Base-by-base conservation (phyloP, 2,888 invertebrate species). In the Anoplius nigerrimus region DNA sequence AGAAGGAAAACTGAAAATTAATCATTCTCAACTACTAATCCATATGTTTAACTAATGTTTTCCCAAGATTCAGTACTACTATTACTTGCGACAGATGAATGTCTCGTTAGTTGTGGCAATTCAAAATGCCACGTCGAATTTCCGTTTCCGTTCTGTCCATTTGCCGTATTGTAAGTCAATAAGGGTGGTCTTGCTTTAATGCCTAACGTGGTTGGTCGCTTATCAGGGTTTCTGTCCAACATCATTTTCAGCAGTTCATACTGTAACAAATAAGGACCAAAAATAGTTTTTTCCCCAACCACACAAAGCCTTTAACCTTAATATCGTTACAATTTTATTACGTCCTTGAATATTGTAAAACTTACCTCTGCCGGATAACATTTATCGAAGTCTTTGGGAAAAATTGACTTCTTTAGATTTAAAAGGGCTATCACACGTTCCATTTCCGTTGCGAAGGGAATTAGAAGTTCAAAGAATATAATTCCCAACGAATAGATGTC, bases 401-500 rank as follows among this genome's bases (percentile, higher is more conserved):
- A 96, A 18, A 89, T 88, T 2, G 92, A 92, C 55, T 92, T 91
- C 59, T 95, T 91, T 46, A 95, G 90, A 73, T 92, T 90, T 62
- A 92, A 90, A 59, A 97, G 89, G 6, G 93, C 92, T 48, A 91
- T 89, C 71, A 95, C 91, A 60, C 98, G 91, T 89, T 99, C 99
- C 92, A 97, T 94, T 89, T 97, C 95, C 0, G 99, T 99, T 11
- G 90, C 90, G 89, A 99, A 98, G 18, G 97, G 96, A 61, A 95
- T 93, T 51, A 98, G 90, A 65, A 99, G 88, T 90, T 99, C 99
- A 88, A 98, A 96, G 76, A 98, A 92, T 71, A 99, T 97, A 67
- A 99, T 91, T 0, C 98, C 98, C 74, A 98, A 90, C 0, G 98
- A 97, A 90, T 95, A 98, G 69, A 98, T 98, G 89, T 98, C 98